A percentile compares a stretch with the other conserved stretches of the same genome.
These are phyloP conservation scores for Acholoe squamosa DNA, from an alignment of 2,888 invertebrate genomes.

Conservation along the genomic window DNA sequence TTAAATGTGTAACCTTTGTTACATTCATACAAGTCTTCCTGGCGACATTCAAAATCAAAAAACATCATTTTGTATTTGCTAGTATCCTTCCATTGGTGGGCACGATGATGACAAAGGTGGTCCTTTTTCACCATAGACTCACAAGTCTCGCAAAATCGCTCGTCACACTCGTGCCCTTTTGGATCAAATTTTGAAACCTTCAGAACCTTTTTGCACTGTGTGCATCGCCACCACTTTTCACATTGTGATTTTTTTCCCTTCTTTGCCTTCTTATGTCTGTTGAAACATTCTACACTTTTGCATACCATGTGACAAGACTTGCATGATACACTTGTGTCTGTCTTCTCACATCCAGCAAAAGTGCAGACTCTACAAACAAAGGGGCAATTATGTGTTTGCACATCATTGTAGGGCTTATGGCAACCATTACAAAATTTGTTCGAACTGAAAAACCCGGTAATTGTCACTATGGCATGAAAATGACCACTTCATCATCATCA, in stretches of 20 bases:
- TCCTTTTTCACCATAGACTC: neutral
- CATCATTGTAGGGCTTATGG: neutral
- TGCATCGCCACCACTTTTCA: slow-evolving; percentile 13
- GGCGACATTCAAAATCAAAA: slow-evolving; percentile 20
- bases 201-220: neutral
- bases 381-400: neutral
- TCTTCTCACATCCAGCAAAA: neutral
- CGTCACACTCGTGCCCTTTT: neutral
- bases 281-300: neutral
- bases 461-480: neutral
- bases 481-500: neutral
- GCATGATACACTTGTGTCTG: neutral
- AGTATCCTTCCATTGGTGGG: neutral
- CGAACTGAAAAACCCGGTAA: neutral
- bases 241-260: neutral
- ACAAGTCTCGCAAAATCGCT: neutral
- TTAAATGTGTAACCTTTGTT: neutral
- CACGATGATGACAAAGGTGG: neutral
- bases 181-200: neutral
- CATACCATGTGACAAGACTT: neutral
- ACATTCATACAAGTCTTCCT: neutral
- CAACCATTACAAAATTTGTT: neutral
- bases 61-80: neutral
- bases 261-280: neutral
- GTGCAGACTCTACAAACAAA: neutral